These are phyloP conservation scores for Stramonita haemastoma DNA, from an alignment of 2,888 invertebrate genomes.

Conservation along the genomic window DNA sequence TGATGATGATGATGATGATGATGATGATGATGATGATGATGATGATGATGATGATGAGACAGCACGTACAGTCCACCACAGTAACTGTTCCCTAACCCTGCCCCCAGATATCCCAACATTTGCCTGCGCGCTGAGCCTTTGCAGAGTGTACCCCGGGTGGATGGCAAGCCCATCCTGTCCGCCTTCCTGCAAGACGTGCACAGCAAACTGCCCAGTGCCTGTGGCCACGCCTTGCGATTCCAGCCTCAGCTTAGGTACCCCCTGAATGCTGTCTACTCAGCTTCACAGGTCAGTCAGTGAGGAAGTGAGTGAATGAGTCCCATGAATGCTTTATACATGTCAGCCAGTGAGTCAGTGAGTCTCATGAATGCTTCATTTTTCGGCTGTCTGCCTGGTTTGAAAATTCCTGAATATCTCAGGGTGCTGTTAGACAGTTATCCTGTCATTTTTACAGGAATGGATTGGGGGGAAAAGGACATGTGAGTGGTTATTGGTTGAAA, in stretches of 20 bases:
- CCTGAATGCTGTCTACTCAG: constrained; percentile 44
- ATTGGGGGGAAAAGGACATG: no score
- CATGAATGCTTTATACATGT: neutral
- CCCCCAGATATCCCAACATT: constrained; percentile 64
- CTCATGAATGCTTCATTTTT: neutral
- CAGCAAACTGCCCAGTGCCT: constrained; percentile 65
- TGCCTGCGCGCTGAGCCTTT: constrained; percentile 66
- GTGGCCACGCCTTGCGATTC: constrained; percentile 65
- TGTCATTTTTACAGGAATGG: no score
- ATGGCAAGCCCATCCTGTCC: constrained; percentile 66
- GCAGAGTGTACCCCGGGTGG: constrained; percentile 61
- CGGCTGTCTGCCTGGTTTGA: neutral
- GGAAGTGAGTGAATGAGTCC: neutral
- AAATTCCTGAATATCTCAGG: no score
- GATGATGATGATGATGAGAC: neutral
- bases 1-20: no score
- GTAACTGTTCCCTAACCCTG: constrained; percentile 43
- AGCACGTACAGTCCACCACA: neutral
- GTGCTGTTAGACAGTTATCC: no score
- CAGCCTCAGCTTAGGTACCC: constrained; percentile 62
- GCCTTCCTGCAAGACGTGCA: constrained; percentile 69
- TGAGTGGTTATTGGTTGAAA: no score
- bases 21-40: no score
- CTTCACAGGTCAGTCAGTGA: constrained; percentile 41
- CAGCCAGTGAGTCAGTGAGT: neutral